Percentiles rank a stretch among this genome's conserved stretches.
These are phyloP conservation scores for Brachynemurus nebulosus DNA, from an alignment of 2,888 invertebrate species.

Conservation along the genomic window DNA sequence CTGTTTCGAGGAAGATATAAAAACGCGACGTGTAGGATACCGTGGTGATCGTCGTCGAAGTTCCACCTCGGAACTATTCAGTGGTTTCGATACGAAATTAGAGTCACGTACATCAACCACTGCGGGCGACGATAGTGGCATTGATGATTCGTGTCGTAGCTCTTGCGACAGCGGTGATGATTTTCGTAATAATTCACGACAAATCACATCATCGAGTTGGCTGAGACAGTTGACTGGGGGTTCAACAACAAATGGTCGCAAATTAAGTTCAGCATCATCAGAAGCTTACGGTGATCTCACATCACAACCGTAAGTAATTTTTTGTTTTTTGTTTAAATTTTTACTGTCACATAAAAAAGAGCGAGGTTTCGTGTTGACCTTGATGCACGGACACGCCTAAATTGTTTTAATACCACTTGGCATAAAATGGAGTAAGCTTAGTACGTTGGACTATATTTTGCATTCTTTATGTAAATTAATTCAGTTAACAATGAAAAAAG, in stretches of 20 bases:
- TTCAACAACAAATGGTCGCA: conserved; percentile 23
- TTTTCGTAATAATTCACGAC: neutral
- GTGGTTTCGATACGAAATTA: conserved; percentile 1
- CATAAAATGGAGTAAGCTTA: too few species aligned
- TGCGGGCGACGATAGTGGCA: conserved; percentile 8
- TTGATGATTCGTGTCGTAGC: conserved; percentile 9
- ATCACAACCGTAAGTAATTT: conserved; percentile 14
- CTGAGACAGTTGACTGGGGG: conserved; percentile 4
- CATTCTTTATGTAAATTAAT: too few species aligned
- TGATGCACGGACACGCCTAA: neutral
- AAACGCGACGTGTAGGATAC: conserved; percentile 1
- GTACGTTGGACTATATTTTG: too few species aligned
- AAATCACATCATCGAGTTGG: conserved; percentile 2
- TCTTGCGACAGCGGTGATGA: conserved; percentile 10
- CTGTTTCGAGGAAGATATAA: conserved; percentile 5
- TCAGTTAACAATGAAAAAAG: too few species aligned
- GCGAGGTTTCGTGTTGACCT: neutral
- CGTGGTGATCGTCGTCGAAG: conserved; percentile 1
- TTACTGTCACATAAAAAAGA: neutral
- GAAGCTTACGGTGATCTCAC: conserved; percentile 20
- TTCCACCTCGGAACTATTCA: neutral
- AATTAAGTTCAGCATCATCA: conserved; percentile 26
- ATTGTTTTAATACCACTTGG: too few species aligned
- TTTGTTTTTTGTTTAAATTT: neutral
- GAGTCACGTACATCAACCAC: neutral